These are phyloP conservation scores for Dipus sagitta DNA, from an alignment of 2,797 vertebrate species.

Conservation along the genomic window DNA sequence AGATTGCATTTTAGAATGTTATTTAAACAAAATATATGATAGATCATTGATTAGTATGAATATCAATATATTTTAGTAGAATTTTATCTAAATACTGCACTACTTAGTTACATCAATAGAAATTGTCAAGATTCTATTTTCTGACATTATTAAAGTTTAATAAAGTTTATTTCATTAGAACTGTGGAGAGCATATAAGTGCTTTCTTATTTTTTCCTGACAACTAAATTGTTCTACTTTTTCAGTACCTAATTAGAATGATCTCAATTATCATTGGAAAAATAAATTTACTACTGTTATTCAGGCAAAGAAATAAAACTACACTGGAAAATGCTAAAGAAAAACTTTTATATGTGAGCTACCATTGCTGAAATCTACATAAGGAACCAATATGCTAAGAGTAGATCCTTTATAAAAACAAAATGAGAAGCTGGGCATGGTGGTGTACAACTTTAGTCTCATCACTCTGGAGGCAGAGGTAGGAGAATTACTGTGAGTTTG, in stretches of 20 bases:
- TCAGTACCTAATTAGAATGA: slow-evolving; percentile 9
- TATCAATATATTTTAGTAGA: slow-evolving; percentile 15
- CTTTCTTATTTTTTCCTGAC: slow-evolving; percentile 52
- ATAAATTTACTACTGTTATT: slow-evolving; percentile 3
- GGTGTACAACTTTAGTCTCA: too few species aligned
- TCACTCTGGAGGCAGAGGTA: too few species aligned
- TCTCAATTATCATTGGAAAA: slow-evolving; percentile 43
- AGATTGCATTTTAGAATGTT: not conserved
- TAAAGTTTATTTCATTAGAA: slow-evolving; percentile 48
- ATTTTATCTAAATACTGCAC: not conserved
- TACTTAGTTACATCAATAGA: slow-evolving; percentile 31
- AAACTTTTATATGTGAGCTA: slow-evolving; percentile 43
- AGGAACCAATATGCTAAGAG: slow-evolving; percentile 1
- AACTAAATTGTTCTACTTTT: slow-evolving; percentile 56
- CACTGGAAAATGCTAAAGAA: not conserved
- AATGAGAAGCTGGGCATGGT: not conserved
- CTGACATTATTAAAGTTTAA: not conserved
- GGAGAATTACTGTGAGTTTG: too few species aligned
- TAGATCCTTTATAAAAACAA: not conserved
- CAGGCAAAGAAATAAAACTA: slow-evolving; percentile 5
- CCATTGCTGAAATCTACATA: not conserved
- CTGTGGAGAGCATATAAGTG: not conserved
- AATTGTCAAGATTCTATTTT: slow-evolving; percentile 48
- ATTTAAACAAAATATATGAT: not conserved
- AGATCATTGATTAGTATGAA: not conserved